Conservation (phyloP, 2,888 invertebrate species). For the Globia sparganii region DNA sequence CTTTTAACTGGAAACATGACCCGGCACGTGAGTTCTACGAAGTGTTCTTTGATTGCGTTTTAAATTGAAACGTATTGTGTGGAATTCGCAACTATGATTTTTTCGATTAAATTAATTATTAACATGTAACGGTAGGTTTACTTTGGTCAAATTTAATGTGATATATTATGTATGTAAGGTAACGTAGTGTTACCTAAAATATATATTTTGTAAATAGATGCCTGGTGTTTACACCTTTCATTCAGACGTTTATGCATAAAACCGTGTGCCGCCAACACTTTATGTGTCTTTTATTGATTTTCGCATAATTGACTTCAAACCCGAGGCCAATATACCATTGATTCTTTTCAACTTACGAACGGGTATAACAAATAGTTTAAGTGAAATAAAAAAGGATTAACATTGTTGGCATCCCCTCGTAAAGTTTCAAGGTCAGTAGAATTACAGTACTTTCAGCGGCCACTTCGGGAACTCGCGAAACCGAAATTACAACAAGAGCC, state of each 20-base stretch:
- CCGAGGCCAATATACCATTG: slow-evolving; percentile 31
- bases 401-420: slow-evolving; percentile 32
- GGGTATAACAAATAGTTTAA: slow-evolving; percentile 34
- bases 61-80: slow-evolving; percentile 27
- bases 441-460: slow-evolving; percentile 24
- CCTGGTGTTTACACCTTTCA: slow-evolving; percentile 8
- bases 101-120: not conserved
- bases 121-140: not conserved
- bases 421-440: slow-evolving; percentile 50
- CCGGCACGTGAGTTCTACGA: slow-evolving; percentile 32
- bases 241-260: slow-evolving; percentile 31
- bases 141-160: not conserved
- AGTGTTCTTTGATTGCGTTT: slow-evolving; percentile 40
- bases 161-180: not conserved
- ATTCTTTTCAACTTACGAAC: slow-evolving; percentile 44
- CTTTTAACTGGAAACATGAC: slow-evolving; percentile 67
- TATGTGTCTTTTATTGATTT: slow-evolving; percentile 52
- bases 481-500: slow-evolving; percentile 50
- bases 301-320: slow-evolving; percentile 48
- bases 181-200: not conserved
- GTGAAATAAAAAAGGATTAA: slow-evolving; percentile 45
- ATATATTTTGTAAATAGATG: not conserved
- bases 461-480: slow-evolving; percentile 21
- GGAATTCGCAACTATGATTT: not conserved
- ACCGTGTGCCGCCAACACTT: slow-evolving; percentile 32